Evolutionary conservation across 2,113 vertebrate species (phyloP).

Genomic region (Tiliqua scincoides): DNA sequence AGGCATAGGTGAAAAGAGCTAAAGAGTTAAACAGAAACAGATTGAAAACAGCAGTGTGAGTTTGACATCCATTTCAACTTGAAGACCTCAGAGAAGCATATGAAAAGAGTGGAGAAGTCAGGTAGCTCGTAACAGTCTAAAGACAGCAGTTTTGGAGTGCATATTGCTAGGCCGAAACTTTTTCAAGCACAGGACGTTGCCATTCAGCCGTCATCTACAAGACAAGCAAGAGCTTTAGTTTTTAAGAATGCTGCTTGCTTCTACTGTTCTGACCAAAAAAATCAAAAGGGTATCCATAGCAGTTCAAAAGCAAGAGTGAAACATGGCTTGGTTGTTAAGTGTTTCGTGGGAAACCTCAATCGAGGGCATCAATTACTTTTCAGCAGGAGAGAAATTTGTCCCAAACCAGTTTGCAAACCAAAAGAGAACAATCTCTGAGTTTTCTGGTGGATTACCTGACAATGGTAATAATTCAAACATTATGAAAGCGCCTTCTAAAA

Average conservation of each 20-base stretch:
- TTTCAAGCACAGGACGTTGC: not conserved
- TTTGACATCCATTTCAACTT: not conserved
- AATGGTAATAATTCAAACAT: not conserved
- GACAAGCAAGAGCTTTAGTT: not conserved
- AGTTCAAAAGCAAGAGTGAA: conserved; percentile 14
- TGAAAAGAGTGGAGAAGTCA: not conserved
- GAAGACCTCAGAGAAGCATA: not conserved
- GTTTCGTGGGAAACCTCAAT: conserved; percentile 27
- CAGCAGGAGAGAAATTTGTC: not conserved
- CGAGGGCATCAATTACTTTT: accelerated
- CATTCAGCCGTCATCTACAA: not conserved
- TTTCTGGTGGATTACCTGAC: not conserved
- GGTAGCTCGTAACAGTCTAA: not conserved
- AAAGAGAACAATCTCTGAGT: not conserved
- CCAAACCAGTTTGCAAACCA: not conserved
- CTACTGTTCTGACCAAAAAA: not conserved
- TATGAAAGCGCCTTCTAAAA: not conserved
- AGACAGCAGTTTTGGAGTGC: not conserved
- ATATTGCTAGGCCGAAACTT: not conserved
- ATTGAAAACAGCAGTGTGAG: not conserved
- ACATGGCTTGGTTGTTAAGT: not conserved
- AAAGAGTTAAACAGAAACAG: not conserved
- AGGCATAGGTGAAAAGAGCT: not conserved
- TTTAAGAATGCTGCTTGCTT: conserved; percentile 6
- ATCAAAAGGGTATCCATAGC: conserved; percentile 4